Evolutionary conservation across 2,888 invertebrate species (phyloP).

Genomic region (Aelia acuminata): DNA sequence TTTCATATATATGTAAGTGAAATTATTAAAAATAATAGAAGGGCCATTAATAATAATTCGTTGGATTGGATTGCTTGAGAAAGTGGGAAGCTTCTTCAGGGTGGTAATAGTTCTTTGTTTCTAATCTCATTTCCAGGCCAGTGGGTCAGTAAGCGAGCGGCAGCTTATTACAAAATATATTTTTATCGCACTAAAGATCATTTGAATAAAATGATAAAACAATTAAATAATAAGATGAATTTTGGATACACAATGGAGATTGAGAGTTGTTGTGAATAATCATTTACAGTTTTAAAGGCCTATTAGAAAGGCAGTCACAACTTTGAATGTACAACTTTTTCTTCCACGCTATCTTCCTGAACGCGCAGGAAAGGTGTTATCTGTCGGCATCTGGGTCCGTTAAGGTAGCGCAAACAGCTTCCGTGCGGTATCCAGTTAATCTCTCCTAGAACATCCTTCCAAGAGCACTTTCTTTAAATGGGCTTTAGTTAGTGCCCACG

Average conservation of each 20-base stretch:
- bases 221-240: neutral
- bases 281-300: neutral
- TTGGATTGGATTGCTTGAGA: neutral
- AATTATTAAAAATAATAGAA: neutral
- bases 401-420: conserved; percentile 4
- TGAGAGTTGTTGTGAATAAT: neutral
- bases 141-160: neutral
- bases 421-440: neutral
- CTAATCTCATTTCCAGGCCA: neutral
- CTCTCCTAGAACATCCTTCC: conserved; percentile 15
- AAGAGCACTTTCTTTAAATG: conserved; percentile 29
- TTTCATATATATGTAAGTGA: too few relatives aligned
- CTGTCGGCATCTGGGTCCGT: neutral
- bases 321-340: neutral
- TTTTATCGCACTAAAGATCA: neutral
- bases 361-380: neutral
- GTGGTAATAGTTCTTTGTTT: neutral
- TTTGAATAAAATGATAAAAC: neutral
- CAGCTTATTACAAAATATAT: neutral
- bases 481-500: neutral
- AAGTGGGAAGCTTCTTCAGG: neutral
- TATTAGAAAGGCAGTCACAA: neutral
- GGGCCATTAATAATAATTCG: neutral
- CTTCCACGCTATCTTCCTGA: neutral
- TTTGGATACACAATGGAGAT: neutral